Conservation (phyloP, 2,888 invertebrate species). For the Allacma fusca region DNA sequence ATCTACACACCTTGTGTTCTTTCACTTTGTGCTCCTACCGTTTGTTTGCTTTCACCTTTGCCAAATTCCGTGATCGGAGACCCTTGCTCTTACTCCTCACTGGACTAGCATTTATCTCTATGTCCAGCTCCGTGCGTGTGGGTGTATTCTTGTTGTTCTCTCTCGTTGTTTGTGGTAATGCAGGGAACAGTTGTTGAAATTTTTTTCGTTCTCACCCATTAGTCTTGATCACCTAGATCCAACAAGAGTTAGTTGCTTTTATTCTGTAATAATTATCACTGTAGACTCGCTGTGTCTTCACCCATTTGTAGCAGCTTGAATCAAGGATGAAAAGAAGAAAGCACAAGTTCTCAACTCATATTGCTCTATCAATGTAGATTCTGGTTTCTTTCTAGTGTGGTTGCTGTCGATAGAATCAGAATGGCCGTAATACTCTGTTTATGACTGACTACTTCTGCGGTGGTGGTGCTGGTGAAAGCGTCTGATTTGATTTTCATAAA, state of each 20-base stretch:
- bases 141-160: too few relatives aligned
- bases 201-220: conserved; percentile 29
- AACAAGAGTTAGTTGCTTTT: not conserved
- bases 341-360: not conserved
- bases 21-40: too few relatives aligned
- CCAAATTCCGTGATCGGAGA: too few relatives aligned
- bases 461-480: too few relatives aligned
- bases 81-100: too few relatives aligned
- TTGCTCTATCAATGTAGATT: not conserved
- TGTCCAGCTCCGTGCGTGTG: too few relatives aligned
- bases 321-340: not conserved
- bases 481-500: too few relatives aligned
- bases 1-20: too few relatives aligned
- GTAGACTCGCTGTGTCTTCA: not conserved
- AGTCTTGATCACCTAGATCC: conserved; percentile 25
- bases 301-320: not conserved
- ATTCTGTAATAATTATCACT: not conserved
- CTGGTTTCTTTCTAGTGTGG: not conserved
- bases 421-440: not conserved
- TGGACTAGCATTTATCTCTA: too few relatives aligned
- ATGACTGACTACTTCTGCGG: too few relatives aligned
- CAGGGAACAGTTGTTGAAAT: conserved; percentile 20
- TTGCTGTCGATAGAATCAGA: not conserved
- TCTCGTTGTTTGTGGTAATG: not conserved
- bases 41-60: too few relatives aligned